Base-by-base conservation (phyloP, 2,797 vertebrate species). In the Sebastes ruberrimus region DNA sequence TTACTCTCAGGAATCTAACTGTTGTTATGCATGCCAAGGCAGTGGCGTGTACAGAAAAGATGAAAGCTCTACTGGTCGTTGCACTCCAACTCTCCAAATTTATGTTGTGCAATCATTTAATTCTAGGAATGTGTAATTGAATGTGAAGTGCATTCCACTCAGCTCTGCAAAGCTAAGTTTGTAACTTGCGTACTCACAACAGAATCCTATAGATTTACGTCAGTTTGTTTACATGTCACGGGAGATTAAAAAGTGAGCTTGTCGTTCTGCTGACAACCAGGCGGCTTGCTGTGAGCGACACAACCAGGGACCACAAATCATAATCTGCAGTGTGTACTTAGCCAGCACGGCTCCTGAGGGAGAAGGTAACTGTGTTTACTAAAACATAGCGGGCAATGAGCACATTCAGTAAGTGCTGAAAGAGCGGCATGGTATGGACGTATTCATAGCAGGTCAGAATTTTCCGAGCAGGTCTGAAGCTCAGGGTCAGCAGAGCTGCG, bases 401-500 rank as follows among this genome's bases (percentile, higher is more conserved):
- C 67, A 16, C 57, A 28, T 55, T 73, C 64, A 8, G 62, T 80
- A 67, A 85, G 91, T 86, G 93, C 78, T 92, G 90, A 91, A 66
- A 92, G 91, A 92, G 81, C 7, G 23, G 67, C 64, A 18, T 14
- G 80, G 71, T 61, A 71, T 55, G 72, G 81, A 88, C 76, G 33
- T 69, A 78, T 82, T 85, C 76, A 80, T 66, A 74, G 80, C 60
- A 3, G 42, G 52, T 78, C 72, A 69, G 56, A 86, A 82, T 87
- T 90, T 88, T 89, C 79, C 10, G 1, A 76, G 81, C 67, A 60
- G 25, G 27, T 69, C 71, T 82, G 81, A 76, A 75, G 82, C 38
- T 78, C 74, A 53, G 86, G 94, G 93, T 92, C 89, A 89, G 86
- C 52, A 25, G 76, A 66, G 81, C 76, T 83, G 72, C 52, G 62